Base-by-base conservation (phyloP, 1,140 invertebrate genomes). In the Drosophila subobscura region DNA sequence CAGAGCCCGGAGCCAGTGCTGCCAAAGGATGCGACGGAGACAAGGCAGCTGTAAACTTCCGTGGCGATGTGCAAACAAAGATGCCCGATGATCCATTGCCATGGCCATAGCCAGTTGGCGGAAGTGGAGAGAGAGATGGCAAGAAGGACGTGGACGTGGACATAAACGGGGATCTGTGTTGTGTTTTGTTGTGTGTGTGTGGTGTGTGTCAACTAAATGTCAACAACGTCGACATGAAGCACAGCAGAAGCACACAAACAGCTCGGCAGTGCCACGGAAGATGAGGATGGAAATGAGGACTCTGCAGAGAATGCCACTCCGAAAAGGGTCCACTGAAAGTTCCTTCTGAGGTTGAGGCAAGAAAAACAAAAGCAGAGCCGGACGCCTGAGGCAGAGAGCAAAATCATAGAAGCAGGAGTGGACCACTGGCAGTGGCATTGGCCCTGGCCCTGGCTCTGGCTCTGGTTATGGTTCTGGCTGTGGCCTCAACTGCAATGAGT, bases 201-300 rank as follows among this genome's bases (percentile, higher is more conserved):
- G 73, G 58, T 78, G 77, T 73, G 64, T 80, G 81, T 81, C 80
- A 85, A 86, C 81, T 85, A 86, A 86, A 85, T 85, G 80, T 85
- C 81, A 85, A 85, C 77, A 86, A 50, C 58, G 67, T 52, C 66
- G 63, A 61, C 79, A 78, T 78, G 66, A 83, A 74, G 74, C 63
- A 71, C 72, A 77, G 66, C 45, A 58, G 56, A 57, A 45, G 61
- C 53, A 59, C 49, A 65, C 59, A 61, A 54, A 65, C 49, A 60
- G 14, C 33, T 53, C 40, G 49, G 8, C 56, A 44, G 66, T 44
- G 53, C 37, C 41, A 47, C 44, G 20, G 55, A 20, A 55, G 33
- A 44, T 23, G 45, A 44, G 57, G 64, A 59, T 59, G 57, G 29
- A 51, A 59, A 59, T 33, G 29, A 10, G 29, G 29, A 33, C 29